These are phyloP conservation scores for Nothoprocta perdicaria DNA, from an alignment of 2,113 vertebrate species.

Conservation along the genomic window DNA sequence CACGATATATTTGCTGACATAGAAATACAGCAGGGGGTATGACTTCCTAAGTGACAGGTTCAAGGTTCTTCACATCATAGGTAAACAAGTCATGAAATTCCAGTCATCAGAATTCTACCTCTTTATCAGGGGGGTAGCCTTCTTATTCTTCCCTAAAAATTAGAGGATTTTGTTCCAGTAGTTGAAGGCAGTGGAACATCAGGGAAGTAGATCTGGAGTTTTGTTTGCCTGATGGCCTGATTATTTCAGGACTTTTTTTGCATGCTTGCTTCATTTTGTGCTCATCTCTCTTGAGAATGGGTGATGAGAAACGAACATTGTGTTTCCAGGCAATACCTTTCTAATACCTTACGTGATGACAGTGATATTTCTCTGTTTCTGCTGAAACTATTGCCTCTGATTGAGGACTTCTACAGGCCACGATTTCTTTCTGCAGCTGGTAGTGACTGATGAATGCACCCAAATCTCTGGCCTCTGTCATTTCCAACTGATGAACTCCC, in stretches of 20 bases:
- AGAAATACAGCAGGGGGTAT: background rate
- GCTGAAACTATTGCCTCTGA: background rate
- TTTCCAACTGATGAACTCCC: constrained; percentile 3
- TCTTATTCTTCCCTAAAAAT: background rate
- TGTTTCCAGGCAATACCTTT: too few species aligned
- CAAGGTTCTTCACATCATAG: background rate
- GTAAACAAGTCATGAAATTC: background rate
- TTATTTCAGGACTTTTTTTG: background rate
- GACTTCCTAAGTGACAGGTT: background rate
- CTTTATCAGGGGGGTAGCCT: background rate
- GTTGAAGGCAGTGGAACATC: background rate
- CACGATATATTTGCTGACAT: background rate
- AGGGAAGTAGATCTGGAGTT: background rate
- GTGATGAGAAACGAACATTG: too few species aligned
- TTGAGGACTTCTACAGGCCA: background rate
- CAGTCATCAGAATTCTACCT: background rate
- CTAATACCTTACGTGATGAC: background rate
- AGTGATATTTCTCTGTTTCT: background rate
- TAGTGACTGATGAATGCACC: background rate
- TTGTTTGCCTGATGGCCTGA: accelerated
- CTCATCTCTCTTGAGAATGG: too few species aligned
- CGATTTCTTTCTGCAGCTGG: background rate
- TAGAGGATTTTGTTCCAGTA: background rate
- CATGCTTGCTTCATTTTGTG: too few species aligned
- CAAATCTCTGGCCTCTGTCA: background rate